phyloP scores from a whole-genome alignment of 2,797 vertebrate species.

The Erpetoichthys calabaricus region DNA sequence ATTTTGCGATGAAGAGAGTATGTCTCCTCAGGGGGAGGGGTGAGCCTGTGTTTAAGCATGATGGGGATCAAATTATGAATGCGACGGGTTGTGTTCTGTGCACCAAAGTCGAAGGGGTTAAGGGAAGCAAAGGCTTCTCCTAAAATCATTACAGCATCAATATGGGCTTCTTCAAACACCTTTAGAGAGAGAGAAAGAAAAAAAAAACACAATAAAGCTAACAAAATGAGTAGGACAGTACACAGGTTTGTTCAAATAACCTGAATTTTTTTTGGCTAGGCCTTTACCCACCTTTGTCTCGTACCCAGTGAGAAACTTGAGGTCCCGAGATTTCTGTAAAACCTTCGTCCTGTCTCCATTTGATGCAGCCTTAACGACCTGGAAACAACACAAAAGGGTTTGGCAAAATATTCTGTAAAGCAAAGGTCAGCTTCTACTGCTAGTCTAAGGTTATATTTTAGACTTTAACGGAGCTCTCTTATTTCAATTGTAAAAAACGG shows the following conservation, averaged over 20 bases:
- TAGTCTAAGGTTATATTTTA: too few relatives aligned
- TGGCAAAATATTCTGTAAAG: too few relatives aligned
- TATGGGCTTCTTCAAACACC: slow-evolving; percentile 65
- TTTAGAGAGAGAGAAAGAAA: slow-evolving; percentile 19
- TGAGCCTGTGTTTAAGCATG: slow-evolving; percentile 70
- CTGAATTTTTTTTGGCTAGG: slow-evolving; percentile 11
- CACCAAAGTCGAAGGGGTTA: slow-evolving; percentile 62
- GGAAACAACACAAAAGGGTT: not conserved
- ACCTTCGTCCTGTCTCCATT: slow-evolving; percentile 60
- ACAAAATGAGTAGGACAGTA: slow-evolving; percentile 2
- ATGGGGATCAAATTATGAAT: slow-evolving; percentile 65
- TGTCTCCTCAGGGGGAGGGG: slow-evolving; percentile 70
- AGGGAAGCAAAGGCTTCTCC: slow-evolving; percentile 65
- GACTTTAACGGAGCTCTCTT: too few relatives aligned
- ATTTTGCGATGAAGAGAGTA: slow-evolving; percentile 84
- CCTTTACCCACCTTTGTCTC: slow-evolving; percentile 67
- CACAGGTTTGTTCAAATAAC: not conserved
- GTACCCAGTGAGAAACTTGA: slow-evolving; percentile 79
- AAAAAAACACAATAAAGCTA: slow-evolving; percentile 3
- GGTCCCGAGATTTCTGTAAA: slow-evolving; percentile 67
- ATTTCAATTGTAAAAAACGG: too few relatives aligned
- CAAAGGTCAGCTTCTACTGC: too few relatives aligned
- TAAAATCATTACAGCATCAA: slow-evolving; percentile 78
- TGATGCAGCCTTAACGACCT: slow-evolving; percentile 75
- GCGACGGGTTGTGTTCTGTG: slow-evolving; percentile 61